Evolutionary conservation across 1,140 invertebrate genomes (phyloP), one percentile per base, ranked within the genome.

Genomic region (Ericerus pela): DNA sequence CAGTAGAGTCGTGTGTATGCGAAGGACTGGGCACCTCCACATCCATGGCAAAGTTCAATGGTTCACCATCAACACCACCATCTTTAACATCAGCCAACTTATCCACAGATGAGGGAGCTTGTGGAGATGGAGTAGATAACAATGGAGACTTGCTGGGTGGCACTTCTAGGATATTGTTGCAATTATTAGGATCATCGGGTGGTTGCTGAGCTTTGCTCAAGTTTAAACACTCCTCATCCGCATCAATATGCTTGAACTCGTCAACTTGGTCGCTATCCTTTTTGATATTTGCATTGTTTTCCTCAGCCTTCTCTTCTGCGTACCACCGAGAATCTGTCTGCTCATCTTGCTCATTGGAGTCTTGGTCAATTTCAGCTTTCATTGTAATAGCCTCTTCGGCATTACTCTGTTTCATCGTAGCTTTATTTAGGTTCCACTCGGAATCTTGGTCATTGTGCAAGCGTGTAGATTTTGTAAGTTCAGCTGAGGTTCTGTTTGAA

Each of bases 231-330:
- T 36, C 63, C 54, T 22, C 61, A 33, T 37, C 10, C 16, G 27
- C 16, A 63, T 62, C 12, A 60, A 62, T 4, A 61, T 64, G 24
- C 60, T 63, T 5, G 22, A 24, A 18, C 26, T 47, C 41, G 41
- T 47, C 20, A 10, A 10, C 8, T 47, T 47, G 16, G 41, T 22
- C 20, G 4, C 8, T 4, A 10, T 47, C 14, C 8, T 6, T 10
- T 4, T 30, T 22, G 10, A 33, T 20, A 2, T 53, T 33, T 12
- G n/a, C 28, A 29, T 36, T 51, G n/a, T 53, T 41, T 26, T 53
- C 38, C 14, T 57, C 47, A 2, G 56, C 57, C 1, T 51, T 36
- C 28, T 37, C 41, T 12, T 51, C 31, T 16, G 31, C 38, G 12
- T 37, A 69, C 41, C 14, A 18, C 6, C 37, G 37, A n/a, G n/a